Conservation (phyloP, 1,140 invertebrate genomes). For the Nephila pilipes region DNA sequence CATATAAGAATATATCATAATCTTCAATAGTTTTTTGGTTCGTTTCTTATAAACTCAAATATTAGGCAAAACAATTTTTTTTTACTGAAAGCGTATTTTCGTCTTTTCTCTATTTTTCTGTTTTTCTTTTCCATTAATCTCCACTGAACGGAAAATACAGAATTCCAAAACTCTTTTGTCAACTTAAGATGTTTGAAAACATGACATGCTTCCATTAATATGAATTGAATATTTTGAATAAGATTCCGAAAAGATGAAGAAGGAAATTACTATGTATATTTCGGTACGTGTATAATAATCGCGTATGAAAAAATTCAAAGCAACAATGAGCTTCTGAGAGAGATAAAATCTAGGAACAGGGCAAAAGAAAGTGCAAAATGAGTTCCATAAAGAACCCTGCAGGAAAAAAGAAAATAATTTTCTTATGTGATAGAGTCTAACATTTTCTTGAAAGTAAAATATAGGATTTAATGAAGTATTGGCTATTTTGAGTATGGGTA, state of each 20-base stretch:
- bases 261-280: background rate
- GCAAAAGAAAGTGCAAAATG: background rate
- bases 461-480: too few species aligned
- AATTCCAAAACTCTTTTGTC: background rate
- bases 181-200: background rate
- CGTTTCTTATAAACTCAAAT: too few species aligned
- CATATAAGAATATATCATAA: too few species aligned
- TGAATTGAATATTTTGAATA: slow-evolving; percentile 6
- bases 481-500: too few species aligned
- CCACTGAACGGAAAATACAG: background rate
- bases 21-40: too few species aligned
- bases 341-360: background rate
- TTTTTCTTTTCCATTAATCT: background rate
- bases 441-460: too few species aligned
- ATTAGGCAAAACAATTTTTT: too few species aligned
- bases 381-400: background rate
- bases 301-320: background rate
- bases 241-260: background rate
- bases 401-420: background rate
- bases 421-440: too few species aligned
- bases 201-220: background rate
- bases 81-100: background rate
- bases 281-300: background rate
- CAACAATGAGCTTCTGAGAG: background rate
- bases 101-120: background rate